phyloP scores from a whole-genome alignment of 1,140 invertebrate genomes.

The Oedothorax gibbosus region DNA sequence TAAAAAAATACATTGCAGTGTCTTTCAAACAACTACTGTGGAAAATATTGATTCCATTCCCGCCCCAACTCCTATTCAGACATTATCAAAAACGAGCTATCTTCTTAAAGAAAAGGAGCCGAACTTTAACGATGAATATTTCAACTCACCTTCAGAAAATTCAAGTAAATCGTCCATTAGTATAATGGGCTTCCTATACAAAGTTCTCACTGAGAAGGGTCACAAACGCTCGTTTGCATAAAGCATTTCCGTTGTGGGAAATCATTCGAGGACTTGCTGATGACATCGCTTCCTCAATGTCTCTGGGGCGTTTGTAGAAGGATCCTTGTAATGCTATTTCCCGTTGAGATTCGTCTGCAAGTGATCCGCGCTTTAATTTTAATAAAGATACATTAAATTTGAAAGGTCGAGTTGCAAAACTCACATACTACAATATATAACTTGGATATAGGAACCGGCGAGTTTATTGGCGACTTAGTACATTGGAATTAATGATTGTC shows the following conservation, averaged over 20 bases:
- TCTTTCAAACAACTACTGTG: too few species aligned
- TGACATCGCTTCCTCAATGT: constrained; percentile 15
- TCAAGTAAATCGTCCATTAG: constrained; percentile 10
- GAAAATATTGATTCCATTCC: too few species aligned
- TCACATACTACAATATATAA: too few species aligned
- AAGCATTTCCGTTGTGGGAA: constrained; percentile 31
- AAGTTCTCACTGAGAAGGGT: background rate
- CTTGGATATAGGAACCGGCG: too few species aligned
- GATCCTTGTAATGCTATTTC: constrained; percentile 1
- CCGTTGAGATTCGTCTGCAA: background rate
- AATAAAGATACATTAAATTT: background rate
- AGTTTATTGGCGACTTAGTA: too few species aligned
- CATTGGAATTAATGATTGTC: too few species aligned
- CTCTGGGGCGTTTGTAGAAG: background rate
- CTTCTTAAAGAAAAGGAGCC: background rate
- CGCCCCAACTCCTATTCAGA: background rate
- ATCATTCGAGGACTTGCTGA: constrained; percentile 19
- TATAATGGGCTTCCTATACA: constrained; percentile 20
- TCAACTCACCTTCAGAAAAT: background rate
- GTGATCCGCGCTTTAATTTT: background rate
- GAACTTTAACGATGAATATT: background rate
- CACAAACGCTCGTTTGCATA: constrained; percentile 13
- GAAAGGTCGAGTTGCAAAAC: background rate
- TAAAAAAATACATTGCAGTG: too few species aligned
- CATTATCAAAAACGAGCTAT: background rate